These are phyloP conservation scores for Euura saliciscinereae DNA, from an alignment of 1,140 invertebrate species.

Conservation along the genomic window DNA sequence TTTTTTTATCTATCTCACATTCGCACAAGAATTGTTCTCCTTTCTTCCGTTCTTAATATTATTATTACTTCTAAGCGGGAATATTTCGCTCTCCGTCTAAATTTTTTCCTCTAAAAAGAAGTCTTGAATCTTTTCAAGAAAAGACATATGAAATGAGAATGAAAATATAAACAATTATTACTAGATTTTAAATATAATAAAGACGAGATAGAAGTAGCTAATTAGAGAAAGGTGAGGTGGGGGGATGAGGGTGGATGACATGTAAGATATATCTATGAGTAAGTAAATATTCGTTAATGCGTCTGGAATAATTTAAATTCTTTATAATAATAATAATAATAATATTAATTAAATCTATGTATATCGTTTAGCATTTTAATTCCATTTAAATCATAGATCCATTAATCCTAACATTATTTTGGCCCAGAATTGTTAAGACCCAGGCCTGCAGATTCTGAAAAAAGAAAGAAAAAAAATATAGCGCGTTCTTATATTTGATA, in stretches of 20 bases:
- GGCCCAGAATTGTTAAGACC: conserved; percentile 40
- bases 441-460: conserved; percentile 43
- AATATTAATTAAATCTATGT: conserved; percentile 13
- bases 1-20: background rate
- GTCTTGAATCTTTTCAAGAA: too few relatives aligned
- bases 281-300: conserved; percentile 36
- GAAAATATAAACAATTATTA: too few relatives aligned
- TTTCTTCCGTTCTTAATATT: too few relatives aligned
- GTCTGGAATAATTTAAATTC: conserved; percentile 39
- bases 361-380: conserved; percentile 33
- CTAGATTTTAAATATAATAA: too few relatives aligned
- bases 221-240: too few relatives aligned
- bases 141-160: too few relatives aligned
- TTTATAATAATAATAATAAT: conserved; percentile 30
- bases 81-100: too few relatives aligned
- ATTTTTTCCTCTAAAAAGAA: too few relatives aligned
- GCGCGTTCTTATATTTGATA: conserved; percentile 21
- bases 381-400: conserved; percentile 21
- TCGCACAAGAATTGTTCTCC: background rate
- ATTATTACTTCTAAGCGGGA: too few relatives aligned
- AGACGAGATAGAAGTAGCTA: too few relatives aligned
- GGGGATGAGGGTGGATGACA: background rate
- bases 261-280: conserved; percentile 24
- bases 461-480: conserved; percentile 34
- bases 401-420: conserved; percentile 11